Conservation (phyloP, 2,113 vertebrate genomes). For the Cyanoramphus novaezelandiae region DNA sequence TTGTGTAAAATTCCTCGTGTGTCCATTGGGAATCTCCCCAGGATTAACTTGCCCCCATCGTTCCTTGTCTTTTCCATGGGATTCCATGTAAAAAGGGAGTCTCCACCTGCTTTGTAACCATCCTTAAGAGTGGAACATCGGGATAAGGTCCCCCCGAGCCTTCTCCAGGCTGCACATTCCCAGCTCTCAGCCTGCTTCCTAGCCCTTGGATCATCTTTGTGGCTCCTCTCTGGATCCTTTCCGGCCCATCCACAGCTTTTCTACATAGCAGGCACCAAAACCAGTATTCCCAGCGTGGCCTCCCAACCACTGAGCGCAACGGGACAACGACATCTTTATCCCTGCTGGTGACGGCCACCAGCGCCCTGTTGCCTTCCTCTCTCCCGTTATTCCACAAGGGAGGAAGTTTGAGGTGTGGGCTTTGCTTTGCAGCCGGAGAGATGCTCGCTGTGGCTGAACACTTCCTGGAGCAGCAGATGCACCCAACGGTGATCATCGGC, state of each 20-base stretch:
- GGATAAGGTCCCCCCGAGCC: neutral
- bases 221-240: neutral
- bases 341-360: neutral
- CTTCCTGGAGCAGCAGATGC: conserved; percentile 97
- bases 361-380: neutral
- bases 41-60: neutral
- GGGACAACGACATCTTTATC: neutral
- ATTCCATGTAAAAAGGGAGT: neutral
- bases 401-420: neutral
- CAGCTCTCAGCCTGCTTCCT: neutral
- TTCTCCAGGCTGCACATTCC: neutral
- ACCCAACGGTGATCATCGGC: conserved; percentile 91
- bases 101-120: neutral
- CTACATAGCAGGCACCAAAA: neutral
- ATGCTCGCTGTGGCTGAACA: conserved; percentile 94
- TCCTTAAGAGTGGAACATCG: neutral
- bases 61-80: too few species aligned
- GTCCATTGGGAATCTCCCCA: neutral
- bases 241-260: neutral
- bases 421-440: conserved; percentile 84
- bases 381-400: accelerated
- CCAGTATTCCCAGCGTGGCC: neutral
- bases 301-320: neutral
- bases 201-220: neutral
- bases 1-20: neutral